These are phyloP conservation scores for Agonum fuliginosum DNA, from an alignment of 2,888 invertebrate species.

Conservation along the genomic window DNA sequence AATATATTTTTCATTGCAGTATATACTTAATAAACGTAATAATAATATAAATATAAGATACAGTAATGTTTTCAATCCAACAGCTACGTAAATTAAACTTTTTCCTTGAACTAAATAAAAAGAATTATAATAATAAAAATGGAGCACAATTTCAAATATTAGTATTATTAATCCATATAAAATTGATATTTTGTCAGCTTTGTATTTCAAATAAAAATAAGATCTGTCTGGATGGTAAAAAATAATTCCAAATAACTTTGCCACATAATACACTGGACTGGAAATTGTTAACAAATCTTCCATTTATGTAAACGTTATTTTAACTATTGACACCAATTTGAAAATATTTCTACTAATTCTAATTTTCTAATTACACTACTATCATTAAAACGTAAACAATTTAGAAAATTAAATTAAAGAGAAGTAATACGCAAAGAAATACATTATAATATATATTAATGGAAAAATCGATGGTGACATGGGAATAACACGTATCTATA, in stretches of 20 bases:
- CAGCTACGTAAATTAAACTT: not conserved
- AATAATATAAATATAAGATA: not conserved
- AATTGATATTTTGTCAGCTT: not conserved
- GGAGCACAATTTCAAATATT: not conserved
- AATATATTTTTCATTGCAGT: not conserved
- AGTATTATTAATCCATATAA: conserved; percentile 18
- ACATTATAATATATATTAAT: no score
- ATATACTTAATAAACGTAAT: not conserved
- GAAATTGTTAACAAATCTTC: not conserved
- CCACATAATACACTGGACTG: conserved; percentile 1
- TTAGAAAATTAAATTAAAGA: no score
- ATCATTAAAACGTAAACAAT: no score
- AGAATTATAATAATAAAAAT: not conserved
- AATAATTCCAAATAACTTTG: not conserved
- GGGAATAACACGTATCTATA: no score
- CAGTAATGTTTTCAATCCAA: conserved; percentile 1
- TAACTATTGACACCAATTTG: no score
- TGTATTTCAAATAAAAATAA: not conserved
- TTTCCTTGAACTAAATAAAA: not conserved
- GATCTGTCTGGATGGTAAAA: not conserved
- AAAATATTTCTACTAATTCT: no score
- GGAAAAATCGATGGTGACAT: no score
- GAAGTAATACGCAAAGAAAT: no score
- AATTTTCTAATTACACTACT: no score
- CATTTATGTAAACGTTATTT: no score